phyloP scores from a whole-genome alignment of 2,888 invertebrate species.

The Ecliptopera silaceata region DNA sequence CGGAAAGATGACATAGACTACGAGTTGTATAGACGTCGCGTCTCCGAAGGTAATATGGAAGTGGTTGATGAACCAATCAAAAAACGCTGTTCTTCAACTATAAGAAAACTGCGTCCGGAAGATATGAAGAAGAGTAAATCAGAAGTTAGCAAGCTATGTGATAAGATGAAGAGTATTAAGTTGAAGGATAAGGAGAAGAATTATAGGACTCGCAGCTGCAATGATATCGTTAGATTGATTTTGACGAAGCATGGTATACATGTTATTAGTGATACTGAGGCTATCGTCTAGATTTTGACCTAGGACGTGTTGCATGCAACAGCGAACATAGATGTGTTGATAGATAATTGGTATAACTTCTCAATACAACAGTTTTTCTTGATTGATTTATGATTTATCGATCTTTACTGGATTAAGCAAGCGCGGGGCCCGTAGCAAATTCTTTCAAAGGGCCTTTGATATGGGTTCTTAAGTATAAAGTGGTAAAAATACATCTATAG shows the following conservation, averaged over 20 bases:
- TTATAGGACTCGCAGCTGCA: conserved; percentile 76
- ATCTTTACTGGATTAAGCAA: too few species aligned
- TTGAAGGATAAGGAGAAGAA: conserved; percentile 64
- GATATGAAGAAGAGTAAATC: conserved; percentile 75
- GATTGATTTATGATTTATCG: too few species aligned
- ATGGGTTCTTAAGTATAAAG: too few species aligned
- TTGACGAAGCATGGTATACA: conserved; percentile 90
- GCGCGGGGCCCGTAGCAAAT: too few species aligned
- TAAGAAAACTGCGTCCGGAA: conserved; percentile 66
- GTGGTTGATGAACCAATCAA: conserved; percentile 48
- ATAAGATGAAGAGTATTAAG: conserved; percentile 74
- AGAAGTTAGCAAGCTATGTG: conserved; percentile 79
- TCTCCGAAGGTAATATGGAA: conserved; percentile 71
- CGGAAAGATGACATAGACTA: conserved; percentile 71
- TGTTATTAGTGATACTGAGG: conserved; percentile 91
- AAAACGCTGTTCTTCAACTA: conserved; percentile 71
- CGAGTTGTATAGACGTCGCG: conserved; percentile 62
- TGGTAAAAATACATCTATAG: too few species aligned
- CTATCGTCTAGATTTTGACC: conserved; percentile 77
- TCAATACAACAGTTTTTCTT: too few species aligned
- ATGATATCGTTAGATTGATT: conserved; percentile 87
- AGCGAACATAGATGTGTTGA: too few species aligned
- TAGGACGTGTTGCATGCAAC: too few species aligned
- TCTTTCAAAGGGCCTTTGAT: too few species aligned
- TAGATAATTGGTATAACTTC: too few species aligned